These are phyloP conservation scores for Zaprionus ornatus DNA, from an alignment of 1,140 invertebrate species.

Conservation along the genomic window DNA sequence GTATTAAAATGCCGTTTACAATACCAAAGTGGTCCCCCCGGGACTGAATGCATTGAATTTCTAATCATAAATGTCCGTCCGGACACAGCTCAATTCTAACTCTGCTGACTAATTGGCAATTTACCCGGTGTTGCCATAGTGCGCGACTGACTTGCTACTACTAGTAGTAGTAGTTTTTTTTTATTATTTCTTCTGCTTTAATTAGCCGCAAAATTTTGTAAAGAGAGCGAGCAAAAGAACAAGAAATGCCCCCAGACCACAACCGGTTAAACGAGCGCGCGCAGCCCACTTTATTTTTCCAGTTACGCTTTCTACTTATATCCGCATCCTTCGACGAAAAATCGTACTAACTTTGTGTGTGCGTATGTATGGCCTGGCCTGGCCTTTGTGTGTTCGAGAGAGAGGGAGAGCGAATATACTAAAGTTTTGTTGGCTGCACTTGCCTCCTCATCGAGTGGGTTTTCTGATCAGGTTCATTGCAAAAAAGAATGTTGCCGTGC, in stretches of 20 bases:
- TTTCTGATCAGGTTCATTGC: conserved; percentile 17
- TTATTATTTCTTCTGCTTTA: conserved; percentile 24
- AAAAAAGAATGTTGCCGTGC: conserved; percentile 21
- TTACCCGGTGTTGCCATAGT: conserved; percentile 4
- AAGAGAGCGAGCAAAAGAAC: conserved; percentile 4
- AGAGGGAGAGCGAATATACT: background rate
- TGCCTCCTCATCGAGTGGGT: conserved; percentile 18
- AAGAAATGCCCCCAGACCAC: conserved; percentile 31
- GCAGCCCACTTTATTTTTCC: conserved; percentile 41
- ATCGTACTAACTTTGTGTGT: conserved; percentile 1
- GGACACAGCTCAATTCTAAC: conserved; percentile 52
- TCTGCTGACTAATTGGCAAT: conserved; percentile 65
- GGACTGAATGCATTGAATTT: conserved; percentile 64
- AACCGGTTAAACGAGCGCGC: conserved; percentile 41
- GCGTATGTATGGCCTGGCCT: background rate
- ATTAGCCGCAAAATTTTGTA: conserved; percentile 41
- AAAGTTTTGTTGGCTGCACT: conserved; percentile 25
- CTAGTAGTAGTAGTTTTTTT: background rate
- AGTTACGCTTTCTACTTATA: conserved; percentile 42
- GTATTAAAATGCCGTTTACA: conserved; percentile 66
- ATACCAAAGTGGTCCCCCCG: conserved; percentile 45
- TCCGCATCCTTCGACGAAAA: conserved; percentile 47
- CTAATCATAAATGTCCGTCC: conserved; percentile 62
- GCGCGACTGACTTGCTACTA: background rate
- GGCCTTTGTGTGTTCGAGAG: background rate